Conservation (phyloP, 1,140 invertebrate genomes). For the Campoletis sonorensis region DNA sequence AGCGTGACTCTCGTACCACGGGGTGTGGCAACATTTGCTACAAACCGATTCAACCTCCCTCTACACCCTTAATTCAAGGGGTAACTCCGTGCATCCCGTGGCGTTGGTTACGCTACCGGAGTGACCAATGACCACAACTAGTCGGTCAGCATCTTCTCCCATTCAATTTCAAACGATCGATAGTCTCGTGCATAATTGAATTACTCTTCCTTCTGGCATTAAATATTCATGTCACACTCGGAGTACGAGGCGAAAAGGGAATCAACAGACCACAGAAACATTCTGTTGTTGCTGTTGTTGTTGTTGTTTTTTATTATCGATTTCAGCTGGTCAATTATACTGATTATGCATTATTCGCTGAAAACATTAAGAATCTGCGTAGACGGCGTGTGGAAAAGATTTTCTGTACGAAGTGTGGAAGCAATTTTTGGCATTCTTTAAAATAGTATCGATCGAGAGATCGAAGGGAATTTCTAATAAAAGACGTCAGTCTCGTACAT, state of each 20-base stretch:
- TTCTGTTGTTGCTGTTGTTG: no score
- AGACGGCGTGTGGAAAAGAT: no score
- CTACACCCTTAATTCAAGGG: constrained; percentile 1
- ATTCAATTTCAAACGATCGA: constrained; percentile 29
- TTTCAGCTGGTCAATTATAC: no score
- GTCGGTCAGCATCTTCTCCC: constrained; percentile 54
- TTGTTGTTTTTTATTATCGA: no score
- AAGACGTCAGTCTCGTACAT: no score
- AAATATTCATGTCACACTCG: not conserved
- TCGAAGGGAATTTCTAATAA: no score
- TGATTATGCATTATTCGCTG: no score
- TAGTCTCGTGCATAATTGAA: constrained; percentile 54
- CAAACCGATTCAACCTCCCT: not conserved
- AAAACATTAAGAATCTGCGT: no score
- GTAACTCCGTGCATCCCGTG: constrained; percentile 35
- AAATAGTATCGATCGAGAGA: no score
- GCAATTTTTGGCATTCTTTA: no score
- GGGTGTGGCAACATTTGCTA: constrained; percentile 36
- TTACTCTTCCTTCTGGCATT: constrained; percentile 32
- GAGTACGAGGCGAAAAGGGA: not conserved
- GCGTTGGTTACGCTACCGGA: constrained; percentile 28
- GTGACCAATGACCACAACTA: constrained; percentile 41
- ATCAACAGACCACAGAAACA: no score
- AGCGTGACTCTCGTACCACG: constrained; percentile 54
- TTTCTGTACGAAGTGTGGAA: no score